These are phyloP conservation scores for Ariolimax columbianus DNA, from an alignment of 2,888 invertebrate genomes.

Conservation along the genomic window DNA sequence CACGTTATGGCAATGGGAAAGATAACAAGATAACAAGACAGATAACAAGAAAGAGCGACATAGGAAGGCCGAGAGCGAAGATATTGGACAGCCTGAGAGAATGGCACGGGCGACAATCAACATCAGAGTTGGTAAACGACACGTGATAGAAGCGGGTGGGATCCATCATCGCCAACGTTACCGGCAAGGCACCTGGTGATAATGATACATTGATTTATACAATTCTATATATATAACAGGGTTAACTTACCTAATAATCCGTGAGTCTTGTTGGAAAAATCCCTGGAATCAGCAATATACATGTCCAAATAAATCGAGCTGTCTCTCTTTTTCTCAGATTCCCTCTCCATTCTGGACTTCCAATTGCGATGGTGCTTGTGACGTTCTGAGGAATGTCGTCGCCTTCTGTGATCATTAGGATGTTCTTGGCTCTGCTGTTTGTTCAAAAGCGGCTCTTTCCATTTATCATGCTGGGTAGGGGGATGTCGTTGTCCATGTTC, in stretches of 20 bases:
- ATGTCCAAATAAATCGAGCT: conserved; percentile 53
- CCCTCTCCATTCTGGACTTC: background rate
- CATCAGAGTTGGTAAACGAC: no score
- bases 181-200: no score
- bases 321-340: conserved; percentile 34
- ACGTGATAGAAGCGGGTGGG: no score
- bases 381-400: background rate
- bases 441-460: background rate
- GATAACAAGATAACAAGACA: no score
- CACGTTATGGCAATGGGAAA: no score
- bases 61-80: no score
- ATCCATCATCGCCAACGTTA: no score
- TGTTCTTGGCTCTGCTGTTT: background rate
- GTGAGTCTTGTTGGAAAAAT: conserved; percentile 54
- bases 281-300: conserved; percentile 55
- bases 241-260: conserved; percentile 54
- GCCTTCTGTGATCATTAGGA: background rate
- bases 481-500: background rate
- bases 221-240: no score
- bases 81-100: no score
- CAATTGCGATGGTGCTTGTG: background rate
- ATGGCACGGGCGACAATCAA: no score
- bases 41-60: no score
- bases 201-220: no score
- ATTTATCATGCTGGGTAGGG: background rate